Base-by-base conservation (phyloP, 2,888 invertebrate species). In the Drosophila bunnanda region DNA sequence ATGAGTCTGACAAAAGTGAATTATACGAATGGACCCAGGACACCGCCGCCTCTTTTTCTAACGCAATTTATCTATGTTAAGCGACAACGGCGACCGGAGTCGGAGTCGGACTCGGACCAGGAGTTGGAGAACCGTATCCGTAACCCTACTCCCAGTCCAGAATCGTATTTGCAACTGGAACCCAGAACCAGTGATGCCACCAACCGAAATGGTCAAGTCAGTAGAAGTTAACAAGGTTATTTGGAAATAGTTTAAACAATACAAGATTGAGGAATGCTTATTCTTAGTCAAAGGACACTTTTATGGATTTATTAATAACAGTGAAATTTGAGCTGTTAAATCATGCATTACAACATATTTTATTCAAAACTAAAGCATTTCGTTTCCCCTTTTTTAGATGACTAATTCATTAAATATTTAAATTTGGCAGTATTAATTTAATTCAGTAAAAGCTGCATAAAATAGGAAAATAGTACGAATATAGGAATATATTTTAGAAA, bases 1-100 rank as follows among this genome's bases (percentile, higher is more conserved):
- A 86, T 86, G 86, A 86, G 88, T 89, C 87, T 88, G 89, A 89
- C 86, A 89, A 86, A 88, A 89, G 89, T 89, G 86, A 86, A 86
- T 86, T 88, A 86, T 86, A 83, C 81, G 89, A 88, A 88, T 83
- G 83, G 87, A 88, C 83, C 87, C 89, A 52, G 82, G 79, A 86
- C 81, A 76, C 84, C 79, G 82, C 75, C 89, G 85, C 79, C 84
- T 85, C 83, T 85, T 80, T 88, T 89, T 85, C 85, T 89, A 89
- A 85, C 86, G 88, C 85, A 88, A 85, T 85, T 85, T 86, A 85
- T 85, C 88, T 85, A 88, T 75, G 89, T 84, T 89, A 88, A 76
- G 69, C 78, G 50, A 80, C 75, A 75, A 70, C 61, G 61, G 71
- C 71, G 62, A 70, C 76, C 74, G 57, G 57, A 75, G 58, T 25